Base-by-base conservation (phyloP, 2,888 invertebrate species). In the Pherbina coryleti region DNA sequence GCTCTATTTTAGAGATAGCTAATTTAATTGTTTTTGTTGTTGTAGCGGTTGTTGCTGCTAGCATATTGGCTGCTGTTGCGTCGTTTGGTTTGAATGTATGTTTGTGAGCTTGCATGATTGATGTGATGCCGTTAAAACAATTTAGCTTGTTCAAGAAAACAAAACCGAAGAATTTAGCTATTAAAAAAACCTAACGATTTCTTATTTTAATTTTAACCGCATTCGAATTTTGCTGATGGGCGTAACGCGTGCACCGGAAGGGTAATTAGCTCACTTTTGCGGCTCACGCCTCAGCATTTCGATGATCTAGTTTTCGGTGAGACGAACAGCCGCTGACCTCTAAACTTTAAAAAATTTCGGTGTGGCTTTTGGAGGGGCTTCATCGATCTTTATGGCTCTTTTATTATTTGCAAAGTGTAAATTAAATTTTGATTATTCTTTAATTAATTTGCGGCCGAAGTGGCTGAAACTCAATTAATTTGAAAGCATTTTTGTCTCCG, bases 211-310 rank as follows among this genome's bases (percentile, higher is more conserved):
- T 75, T 66, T 75, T 31, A 60, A 22, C 75, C 57, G 49, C 57
- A 74, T 74, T 49, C 62, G 74, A 19, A 74, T 85, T 86, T 85
- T 83, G 85, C 86, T 84, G 80, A 82, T 82, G 86, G 86, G 86
- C 86, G 86, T 86, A 84, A 85, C 86, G 84, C 85, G 86, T 85
- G 84, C 83, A 87, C 86, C 87, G 88, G 87, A 87, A 87, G 87
- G 87, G 88, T 88, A 87, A 87, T 87, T 87, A 87, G 86, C 86
- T 88, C 85, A 85, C 85, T 84, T 82, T 87, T 86, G 86, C 85
- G 83, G 84, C 86, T 86, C 86, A 86, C 86, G 86, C 86, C 85
- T 75, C 64, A 17, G 14, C 66, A n/a, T 14, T 22, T 34, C 55
- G 66, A 66, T 11, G 37, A 14, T 2, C 25, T 3, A 11, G 37